Conservation (phyloP, 2,888 invertebrate species). For the Melangyna quadrimaculata region DNA sequence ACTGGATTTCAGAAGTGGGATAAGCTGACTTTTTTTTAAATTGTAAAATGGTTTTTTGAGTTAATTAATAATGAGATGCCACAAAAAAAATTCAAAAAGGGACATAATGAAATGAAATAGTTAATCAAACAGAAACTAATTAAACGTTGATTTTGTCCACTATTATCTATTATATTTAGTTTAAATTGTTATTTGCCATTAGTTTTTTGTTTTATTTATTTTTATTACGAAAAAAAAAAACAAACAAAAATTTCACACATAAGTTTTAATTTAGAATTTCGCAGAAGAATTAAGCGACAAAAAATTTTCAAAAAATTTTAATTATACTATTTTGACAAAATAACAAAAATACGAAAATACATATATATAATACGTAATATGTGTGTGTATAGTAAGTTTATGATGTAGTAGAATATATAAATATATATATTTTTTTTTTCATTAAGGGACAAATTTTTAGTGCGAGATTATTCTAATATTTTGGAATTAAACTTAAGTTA, state of each 20-base stretch:
- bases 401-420: background rate
- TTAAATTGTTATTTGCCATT: conserved; percentile 45
- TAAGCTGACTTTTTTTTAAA: too few relatives aligned
- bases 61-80: background rate
- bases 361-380: conserved; percentile 19
- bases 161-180: conserved; percentile 47
- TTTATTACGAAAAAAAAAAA: conserved; percentile 17
- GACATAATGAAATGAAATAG: background rate
- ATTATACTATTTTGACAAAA: conserved; percentile 27
- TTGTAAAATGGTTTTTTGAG: too few relatives aligned
- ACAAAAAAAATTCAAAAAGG: background rate
- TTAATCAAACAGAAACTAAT: background rate
- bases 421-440: background rate
- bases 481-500: too few relatives aligned
- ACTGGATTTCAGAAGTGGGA: too few relatives aligned
- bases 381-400: conserved; percentile 51
- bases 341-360: conserved; percentile 39
- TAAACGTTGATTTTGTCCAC: conserved; percentile 23
- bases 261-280: conserved; percentile 40
- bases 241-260: conserved; percentile 31
- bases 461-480: too few relatives aligned
- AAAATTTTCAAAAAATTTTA: background rate
- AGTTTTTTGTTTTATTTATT: background rate
- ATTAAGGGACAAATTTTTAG: too few relatives aligned
- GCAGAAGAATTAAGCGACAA: conserved; percentile 63